Base-by-base conservation (phyloP, 2,888 invertebrate species). In the Tetropium fuscum region DNA sequence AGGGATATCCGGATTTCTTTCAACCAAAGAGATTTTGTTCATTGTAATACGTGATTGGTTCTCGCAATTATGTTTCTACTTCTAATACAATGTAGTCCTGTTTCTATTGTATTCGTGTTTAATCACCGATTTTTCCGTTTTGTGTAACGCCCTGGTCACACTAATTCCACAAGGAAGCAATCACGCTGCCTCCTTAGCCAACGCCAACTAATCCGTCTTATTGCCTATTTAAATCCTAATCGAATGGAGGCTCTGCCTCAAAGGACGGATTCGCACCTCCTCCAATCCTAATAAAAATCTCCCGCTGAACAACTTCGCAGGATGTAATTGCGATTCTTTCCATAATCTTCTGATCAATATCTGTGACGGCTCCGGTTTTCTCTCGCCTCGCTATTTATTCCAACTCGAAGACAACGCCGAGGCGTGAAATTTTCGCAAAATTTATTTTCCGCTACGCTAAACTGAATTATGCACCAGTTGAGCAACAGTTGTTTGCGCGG, bases 311-410 rank as follows among this genome's bases (percentile, higher is more conserved):
- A 8, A 34, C n/a, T 41, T 57, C 38, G 8, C 32, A 18, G 47
- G 19, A 36, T 51, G 45, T 30, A 45, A 59, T 59, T 44, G 54
- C 49, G 10, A 48, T 43, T 40, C 22, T 25, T 15, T 32, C 40
- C 38, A 41, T 18, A 34, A 30, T 13, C 49, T 27, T 48, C 54
- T 47, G 59, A 59, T 59, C 54, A 32, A 49, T 59, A 59, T 45
- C 41, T 48, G 7, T 15, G n/a, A 30, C 43, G 38, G 30, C 10
- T 10, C 8, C n/a, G 15, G 16, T 44, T 44, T n/a, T 8, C 13
- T 15, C 27, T 2, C 16, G 27, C 27, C 27, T 16, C 25, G 16
- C 16, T 44, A 30, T 44, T 44, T 44, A 13, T 27, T 27, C n/a
- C 2, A 6, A n/a, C 27, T 2, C 13, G 15, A 6, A 11, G 34